Conservation (phyloP, 2,113 vertebrate genomes). For the Crocuta crocuta region DNA sequence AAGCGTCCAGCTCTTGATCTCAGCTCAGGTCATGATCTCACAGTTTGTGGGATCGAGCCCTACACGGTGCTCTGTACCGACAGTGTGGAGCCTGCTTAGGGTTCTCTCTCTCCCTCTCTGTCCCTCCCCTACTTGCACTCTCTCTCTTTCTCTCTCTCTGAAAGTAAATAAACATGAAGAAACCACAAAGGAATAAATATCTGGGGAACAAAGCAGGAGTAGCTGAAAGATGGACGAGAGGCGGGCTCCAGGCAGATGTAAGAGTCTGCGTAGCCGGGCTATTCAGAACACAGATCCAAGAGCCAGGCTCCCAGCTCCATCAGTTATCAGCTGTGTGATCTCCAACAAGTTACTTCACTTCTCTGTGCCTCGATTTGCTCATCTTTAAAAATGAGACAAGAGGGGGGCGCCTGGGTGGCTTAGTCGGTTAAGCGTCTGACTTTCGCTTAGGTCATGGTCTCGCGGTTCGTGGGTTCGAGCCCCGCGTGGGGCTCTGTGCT, state of each 20-base stretch:
- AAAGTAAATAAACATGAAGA: no score
- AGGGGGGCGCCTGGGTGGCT: background rate
- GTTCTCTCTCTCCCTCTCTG: no score
- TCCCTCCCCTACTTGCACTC: no score
- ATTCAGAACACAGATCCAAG: background rate
- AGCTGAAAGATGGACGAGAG: background rate
- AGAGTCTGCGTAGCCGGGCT: rapidly evolving
- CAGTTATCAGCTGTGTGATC: background rate
- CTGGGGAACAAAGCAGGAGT: background rate
- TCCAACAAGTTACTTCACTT: background rate
- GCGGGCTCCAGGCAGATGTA: background rate
- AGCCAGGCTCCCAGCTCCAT: background rate
- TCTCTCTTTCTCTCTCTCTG: no score
- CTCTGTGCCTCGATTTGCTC: background rate
- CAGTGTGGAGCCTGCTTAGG: no score
- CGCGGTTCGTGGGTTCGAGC: background rate
- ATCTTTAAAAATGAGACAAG: background rate
- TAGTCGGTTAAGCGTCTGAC: background rate
- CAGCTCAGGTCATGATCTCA: no score
- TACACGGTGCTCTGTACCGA: no score
- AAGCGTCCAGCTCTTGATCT: no score
- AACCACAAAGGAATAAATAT: background rate
- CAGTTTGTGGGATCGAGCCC: no score
- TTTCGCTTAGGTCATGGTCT: background rate
- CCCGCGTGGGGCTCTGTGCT: background rate